Evolutionary conservation across 2,113 vertebrate genomes (phyloP).

Genomic region (Dermatemys mawii): DNA sequence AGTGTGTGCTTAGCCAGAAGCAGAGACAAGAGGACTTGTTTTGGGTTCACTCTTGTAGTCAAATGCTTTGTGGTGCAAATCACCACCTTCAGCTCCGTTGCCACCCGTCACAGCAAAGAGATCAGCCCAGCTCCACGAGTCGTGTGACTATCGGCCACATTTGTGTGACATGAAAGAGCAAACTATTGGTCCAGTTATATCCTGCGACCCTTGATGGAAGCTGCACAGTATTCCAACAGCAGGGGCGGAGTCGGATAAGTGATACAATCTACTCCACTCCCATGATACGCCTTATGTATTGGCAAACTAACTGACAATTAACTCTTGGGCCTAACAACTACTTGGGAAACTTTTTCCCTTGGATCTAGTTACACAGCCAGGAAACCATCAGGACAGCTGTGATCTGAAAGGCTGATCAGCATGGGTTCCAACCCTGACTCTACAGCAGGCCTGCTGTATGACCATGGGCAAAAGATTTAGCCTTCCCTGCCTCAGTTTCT

Average conservation of each 20-base stretch:
- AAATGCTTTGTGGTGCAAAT: fast-evolving
- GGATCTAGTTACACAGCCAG: background rate
- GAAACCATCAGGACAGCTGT: background rate
- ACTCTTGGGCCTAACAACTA: no score
- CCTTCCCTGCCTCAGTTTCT: background rate
- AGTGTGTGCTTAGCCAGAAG: background rate
- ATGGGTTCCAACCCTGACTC: background rate
- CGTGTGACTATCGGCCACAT: fast-evolving
- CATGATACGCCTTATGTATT: background rate
- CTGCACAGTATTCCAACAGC: background rate
- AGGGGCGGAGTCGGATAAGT: fast-evolving
- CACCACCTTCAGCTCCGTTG: fast-evolving
- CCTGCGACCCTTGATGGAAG: background rate
- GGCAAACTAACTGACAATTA: no score
- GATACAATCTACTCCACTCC: background rate
- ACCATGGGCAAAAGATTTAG: background rate
- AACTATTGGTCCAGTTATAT: background rate
- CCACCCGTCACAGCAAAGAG: background rate
- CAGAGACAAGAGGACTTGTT: background rate
- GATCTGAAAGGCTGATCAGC: background rate
- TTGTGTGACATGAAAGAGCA: background rate
- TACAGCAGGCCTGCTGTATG: fast-evolving
- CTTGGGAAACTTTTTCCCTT: background rate
- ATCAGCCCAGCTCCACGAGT: background rate
- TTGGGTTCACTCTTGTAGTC: background rate